Evolutionary conservation across 2,113 vertebrate species (phyloP).

Genomic region (Chinchilla lanigera): DNA sequence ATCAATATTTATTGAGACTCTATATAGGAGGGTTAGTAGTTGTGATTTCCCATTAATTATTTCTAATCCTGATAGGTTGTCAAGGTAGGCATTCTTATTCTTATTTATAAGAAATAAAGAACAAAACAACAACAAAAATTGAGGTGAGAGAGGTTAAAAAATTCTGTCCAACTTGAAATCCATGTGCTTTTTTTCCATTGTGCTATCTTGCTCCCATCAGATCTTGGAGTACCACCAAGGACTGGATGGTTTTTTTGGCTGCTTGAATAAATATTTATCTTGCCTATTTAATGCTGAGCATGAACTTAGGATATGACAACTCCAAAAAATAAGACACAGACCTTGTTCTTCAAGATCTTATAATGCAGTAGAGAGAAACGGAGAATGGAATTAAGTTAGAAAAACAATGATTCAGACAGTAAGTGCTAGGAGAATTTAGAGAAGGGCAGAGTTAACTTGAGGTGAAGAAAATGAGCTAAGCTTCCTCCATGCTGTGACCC

Average conservation of each 20-base stretch:
- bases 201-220: slow-evolving; percentile 12
- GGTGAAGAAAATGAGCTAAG: background rate
- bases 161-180: background rate
- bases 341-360: background rate
- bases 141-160: background rate
- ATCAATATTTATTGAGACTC: background rate
- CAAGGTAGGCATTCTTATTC: slow-evolving; percentile 4
- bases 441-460: background rate
- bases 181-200: background rate
- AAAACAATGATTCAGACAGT: background rate
- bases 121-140: background rate
- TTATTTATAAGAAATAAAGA: background rate
- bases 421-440: background rate
- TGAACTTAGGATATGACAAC: background rate
- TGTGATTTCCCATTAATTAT: slow-evolving; percentile 25
- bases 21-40: background rate
- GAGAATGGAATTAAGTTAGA: background rate
- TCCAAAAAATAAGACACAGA: background rate
- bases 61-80: background rate
- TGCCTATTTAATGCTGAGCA: slow-evolving; percentile 22
- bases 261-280: slow-evolving; percentile 30
- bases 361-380: slow-evolving; percentile 35
- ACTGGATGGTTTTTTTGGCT: background rate
- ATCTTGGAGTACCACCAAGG: slow-evolving; percentile 27
- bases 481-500: background rate